Conservation (phyloP, 2,797 vertebrate species). For the Pithecia hirsuta region DNA sequence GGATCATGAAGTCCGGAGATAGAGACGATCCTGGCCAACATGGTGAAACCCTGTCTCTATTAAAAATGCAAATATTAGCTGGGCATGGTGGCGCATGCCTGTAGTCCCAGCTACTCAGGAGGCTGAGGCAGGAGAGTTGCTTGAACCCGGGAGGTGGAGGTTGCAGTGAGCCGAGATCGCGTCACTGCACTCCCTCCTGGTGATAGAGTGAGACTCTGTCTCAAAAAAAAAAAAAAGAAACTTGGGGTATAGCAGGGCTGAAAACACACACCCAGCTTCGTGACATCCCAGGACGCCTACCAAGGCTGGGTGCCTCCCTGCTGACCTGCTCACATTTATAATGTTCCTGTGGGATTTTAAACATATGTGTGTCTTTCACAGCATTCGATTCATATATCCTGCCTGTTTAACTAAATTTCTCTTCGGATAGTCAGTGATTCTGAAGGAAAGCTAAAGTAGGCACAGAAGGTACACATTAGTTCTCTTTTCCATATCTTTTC, state of each 20-base stretch:
- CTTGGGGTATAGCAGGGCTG: background rate
- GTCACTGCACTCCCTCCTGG: too few species aligned
- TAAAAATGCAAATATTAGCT: too few species aligned
- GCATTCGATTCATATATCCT: constrained; percentile 35
- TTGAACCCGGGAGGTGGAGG: too few species aligned
- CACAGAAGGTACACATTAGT: constrained; percentile 49
- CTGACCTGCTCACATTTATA: background rate
- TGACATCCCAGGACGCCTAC: background rate
- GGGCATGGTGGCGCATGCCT: too few species aligned
- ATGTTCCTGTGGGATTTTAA: background rate
- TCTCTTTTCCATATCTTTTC: background rate
- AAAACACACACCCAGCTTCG: background rate
- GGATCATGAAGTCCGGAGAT: too few species aligned
- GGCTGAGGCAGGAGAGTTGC: too few species aligned
- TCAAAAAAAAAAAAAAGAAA: background rate
- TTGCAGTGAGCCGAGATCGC: too few species aligned
- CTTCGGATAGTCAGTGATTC: constrained; percentile 51
- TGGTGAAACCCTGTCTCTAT: too few species aligned
- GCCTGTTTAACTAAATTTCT: constrained; percentile 62
- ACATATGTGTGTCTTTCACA: constrained; percentile 3
- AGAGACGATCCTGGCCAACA: too few species aligned
- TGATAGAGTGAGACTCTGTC: too few species aligned
- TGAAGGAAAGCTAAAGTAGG: constrained; percentile 47
- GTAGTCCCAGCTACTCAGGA: too few species aligned
- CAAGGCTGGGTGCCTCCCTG: background rate